phyloP scores from a whole-genome alignment of 2,888 invertebrate species.

The Tanytarsus gracilentus region DNA sequence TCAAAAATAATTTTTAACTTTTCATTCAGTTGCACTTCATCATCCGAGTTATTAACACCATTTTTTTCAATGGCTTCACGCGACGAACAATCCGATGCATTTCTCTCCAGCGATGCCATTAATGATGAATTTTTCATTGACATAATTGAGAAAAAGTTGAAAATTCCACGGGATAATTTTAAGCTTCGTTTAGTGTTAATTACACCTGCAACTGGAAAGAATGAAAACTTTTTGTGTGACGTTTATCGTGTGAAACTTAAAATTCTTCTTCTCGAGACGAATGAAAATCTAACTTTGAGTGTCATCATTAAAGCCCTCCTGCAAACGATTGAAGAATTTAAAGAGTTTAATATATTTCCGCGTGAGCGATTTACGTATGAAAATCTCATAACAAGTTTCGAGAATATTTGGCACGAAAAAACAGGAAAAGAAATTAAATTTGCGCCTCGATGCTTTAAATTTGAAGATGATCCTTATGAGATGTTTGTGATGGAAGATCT shows the following conservation, averaged over 20 bases:
- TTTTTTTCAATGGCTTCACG: neutral
- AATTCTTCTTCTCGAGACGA: neutral
- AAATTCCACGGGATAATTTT: constrained; percentile 3
- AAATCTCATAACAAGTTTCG: constrained; percentile 1
- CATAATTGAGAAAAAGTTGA: constrained; percentile 18
- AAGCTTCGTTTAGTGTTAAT: constrained; percentile 3
- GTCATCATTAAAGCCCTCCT: constrained; percentile 12
- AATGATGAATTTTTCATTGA: constrained; percentile 21
- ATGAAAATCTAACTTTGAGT: neutral
- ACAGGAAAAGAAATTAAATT: constrained; percentile 1
- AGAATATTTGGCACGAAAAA: constrained; percentile 16
- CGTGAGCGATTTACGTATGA: constrained; percentile 15
- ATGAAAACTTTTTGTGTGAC: constrained; percentile 18
- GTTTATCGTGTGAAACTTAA: constrained; percentile 15
- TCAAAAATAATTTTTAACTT: too few relatives aligned
- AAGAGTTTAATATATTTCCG: constrained; percentile 8
- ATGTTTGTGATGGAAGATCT: constrained; percentile 26
- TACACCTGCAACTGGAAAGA: constrained; percentile 21
- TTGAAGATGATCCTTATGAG: constrained; percentile 12
- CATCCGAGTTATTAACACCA: too few relatives aligned
- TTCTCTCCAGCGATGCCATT: constrained; percentile 15
- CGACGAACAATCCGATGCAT: neutral
- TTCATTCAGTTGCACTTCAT: too few relatives aligned
- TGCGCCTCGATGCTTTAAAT: neutral
- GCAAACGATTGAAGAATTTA: neutral